These are phyloP conservation scores for Phalacrocorax brasilianus DNA, from an alignment of 2,113 vertebrate species.

Conservation along the genomic window DNA sequence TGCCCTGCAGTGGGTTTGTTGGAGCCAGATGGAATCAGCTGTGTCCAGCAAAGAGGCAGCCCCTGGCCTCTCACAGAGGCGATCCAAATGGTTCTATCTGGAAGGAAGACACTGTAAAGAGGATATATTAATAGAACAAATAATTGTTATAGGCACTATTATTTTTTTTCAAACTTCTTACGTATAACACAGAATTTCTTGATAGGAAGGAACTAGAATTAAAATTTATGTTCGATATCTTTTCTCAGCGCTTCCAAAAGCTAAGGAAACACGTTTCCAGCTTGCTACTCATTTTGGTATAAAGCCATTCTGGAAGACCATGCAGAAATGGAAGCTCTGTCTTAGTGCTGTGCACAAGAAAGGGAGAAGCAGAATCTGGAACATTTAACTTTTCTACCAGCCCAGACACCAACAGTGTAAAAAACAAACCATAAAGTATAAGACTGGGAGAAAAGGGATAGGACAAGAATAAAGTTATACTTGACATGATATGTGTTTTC, in stretches of 20 bases:
- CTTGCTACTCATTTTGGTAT: not conserved
- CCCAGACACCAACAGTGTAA: not conserved
- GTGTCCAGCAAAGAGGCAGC: not conserved
- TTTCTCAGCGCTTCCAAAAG: not conserved
- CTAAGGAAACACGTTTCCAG: not conserved
- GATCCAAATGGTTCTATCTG: not conserved
- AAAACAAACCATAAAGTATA: not conserved
- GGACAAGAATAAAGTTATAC: not conserved
- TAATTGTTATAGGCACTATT: not conserved
- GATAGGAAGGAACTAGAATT: not conserved
- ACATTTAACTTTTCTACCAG: not conserved
- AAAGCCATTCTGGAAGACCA: not conserved
- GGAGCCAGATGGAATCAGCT: not conserved
- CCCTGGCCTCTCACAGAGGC: not conserved
- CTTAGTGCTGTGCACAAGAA: not conserved
- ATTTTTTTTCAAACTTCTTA: not conserved
- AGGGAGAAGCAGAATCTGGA: not conserved
- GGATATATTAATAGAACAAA: not conserved
- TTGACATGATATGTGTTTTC: not conserved
- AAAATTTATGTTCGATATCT: not conserved
- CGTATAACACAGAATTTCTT: not conserved
- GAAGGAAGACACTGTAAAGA: not conserved
- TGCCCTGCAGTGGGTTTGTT: rapidly evolving
- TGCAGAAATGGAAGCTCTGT: not conserved
- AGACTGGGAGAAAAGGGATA: not conserved